A percentile compares a stretch with the other conserved stretches of the same genome.
Evolutionary conservation across 2,888 invertebrate genomes (phyloP).

Genomic region (Harpagoxenus sublaevis): DNA sequence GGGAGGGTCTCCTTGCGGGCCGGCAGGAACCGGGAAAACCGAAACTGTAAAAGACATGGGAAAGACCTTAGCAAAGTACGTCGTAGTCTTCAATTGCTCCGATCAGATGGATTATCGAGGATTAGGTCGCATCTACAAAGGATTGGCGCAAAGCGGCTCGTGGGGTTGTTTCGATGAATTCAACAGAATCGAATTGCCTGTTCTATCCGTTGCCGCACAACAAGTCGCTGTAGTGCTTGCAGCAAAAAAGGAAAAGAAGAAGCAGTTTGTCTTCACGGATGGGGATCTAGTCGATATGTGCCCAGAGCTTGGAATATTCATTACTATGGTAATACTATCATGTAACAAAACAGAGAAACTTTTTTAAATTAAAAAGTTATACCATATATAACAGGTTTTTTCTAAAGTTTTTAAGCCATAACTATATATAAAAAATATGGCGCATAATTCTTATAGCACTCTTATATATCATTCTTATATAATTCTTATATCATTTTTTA

Average conservation of each 20-base stretch:
- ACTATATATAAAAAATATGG: neutral
- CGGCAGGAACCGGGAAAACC: constrained; percentile 99
- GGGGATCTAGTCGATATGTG: constrained; percentile 97
- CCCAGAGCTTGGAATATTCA: constrained; percentile 98
- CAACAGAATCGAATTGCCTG: constrained; percentile 97
- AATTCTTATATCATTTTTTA: constrained; percentile 4
- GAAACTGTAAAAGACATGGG: constrained; percentile 99
- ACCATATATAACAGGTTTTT: neutral
- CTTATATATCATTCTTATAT: neutral
- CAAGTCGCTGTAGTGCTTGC: constrained; percentile 97
- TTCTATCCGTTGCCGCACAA: constrained; percentile 97
- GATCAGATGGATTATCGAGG: constrained; percentile 99
- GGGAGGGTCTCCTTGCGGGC: constrained; percentile 98
- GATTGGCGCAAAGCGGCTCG: constrained; percentile 97
- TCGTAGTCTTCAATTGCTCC: constrained; percentile 98
- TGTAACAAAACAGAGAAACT: neutral
- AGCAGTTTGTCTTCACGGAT: constrained; percentile 96
- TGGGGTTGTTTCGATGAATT: constrained; percentile 99
- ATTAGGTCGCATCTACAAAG: constrained; percentile 97
- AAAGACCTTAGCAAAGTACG: constrained; percentile 98
- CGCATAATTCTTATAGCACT: constrained; percentile 6
- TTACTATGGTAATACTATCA: constrained; percentile 93
- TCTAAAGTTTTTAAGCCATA: neutral
- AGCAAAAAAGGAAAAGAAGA: constrained; percentile 97
- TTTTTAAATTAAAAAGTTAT: neutral